A percentile compares a stretch with the other conserved stretches of the same genome.
Evolutionary conservation across 2,113 vertebrate genomes (phyloP).

Genomic region (Cairina moschata): DNA sequence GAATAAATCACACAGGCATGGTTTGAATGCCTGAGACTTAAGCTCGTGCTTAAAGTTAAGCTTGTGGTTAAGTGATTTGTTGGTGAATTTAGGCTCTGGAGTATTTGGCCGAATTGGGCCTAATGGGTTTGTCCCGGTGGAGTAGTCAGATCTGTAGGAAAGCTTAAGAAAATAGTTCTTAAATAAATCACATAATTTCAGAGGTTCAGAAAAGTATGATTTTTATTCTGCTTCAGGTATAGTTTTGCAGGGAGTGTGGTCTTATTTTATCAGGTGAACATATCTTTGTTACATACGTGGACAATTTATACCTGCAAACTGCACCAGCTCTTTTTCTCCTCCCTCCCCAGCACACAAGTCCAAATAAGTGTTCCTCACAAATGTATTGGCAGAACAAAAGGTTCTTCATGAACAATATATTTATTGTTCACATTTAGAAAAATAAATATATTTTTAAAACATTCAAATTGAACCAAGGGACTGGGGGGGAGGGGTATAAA

Average conservation of each 20-base stretch:
- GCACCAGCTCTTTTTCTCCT: neutral
- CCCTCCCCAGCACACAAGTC: neutral
- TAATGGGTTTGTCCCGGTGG: neutral
- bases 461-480: neutral
- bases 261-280: constrained; percentile 34
- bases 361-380: neutral
- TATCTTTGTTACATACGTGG: neutral
- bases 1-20: constrained; percentile 4
- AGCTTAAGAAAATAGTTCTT: neutral
- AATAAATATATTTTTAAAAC: constrained; percentile 13
- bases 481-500: neutral
- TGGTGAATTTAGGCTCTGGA: neutral
- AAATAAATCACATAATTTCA: neutral
- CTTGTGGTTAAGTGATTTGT: constrained; percentile 35
- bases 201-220: neutral
- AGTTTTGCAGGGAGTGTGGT: constrained; percentile 25
- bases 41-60: constrained; percentile 39
- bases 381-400: constrained; percentile 18
- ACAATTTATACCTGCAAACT: neutral
- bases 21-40: constrained; percentile 45
- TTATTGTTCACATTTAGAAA: neutral
- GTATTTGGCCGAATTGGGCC: neutral
- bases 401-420: neutral
- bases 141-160: neutral
- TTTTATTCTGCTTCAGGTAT: neutral